Evolutionary conservation across 2,797 vertebrate species (phyloP).

Genomic region (Parauchenoglanis ngamensis): DNA sequence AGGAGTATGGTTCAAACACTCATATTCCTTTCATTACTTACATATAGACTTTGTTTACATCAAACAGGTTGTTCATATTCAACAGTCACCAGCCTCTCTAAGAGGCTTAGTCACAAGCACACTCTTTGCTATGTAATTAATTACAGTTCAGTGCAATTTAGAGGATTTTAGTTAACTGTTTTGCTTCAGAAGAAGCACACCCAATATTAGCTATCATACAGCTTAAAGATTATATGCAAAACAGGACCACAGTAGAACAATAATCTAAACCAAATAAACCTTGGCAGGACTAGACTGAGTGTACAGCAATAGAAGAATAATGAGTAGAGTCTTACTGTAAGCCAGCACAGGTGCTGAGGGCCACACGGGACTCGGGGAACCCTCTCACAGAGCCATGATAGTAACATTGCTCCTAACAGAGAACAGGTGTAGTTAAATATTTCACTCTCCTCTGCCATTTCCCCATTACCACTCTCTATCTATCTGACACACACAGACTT

Average conservation of each 20-base stretch:
- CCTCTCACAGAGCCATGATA: conserved; percentile 79
- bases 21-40: neutral
- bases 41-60: neutral
- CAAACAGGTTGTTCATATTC: neutral
- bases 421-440: conserved; percentile 6
- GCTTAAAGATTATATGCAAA: neutral
- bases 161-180: neutral
- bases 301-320: neutral
- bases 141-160: neutral
- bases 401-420: conserved; percentile 81
- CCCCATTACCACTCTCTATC: neutral
- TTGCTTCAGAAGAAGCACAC: neutral
- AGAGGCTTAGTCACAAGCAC: neutral
- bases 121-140: neutral
- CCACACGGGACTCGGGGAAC: conserved; percentile 74
- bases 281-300: neutral
- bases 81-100: neutral
- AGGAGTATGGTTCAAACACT: neutral
- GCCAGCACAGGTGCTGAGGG: conserved; percentile 81
- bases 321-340: conserved; percentile 75
- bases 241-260: neutral
- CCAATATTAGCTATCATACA: neutral
- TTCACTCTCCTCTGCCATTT: neutral
- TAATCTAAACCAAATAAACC: neutral
- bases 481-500: neutral